Conservation (phyloP, 2,797 vertebrate genomes). For the Danio choprae region DNA sequence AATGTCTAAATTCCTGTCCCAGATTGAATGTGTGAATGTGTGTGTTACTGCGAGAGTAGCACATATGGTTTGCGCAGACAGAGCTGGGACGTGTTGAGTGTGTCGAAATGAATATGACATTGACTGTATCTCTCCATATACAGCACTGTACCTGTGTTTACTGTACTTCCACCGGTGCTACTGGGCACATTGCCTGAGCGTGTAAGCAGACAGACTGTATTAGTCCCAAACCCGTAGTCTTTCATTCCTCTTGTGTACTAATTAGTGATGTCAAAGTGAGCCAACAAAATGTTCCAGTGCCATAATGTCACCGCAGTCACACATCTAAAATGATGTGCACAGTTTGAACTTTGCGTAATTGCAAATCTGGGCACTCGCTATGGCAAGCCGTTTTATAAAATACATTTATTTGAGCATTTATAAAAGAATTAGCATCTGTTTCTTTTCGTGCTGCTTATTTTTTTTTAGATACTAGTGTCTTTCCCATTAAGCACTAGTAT, state of each 20-base stretch:
- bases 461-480: too few relatives aligned
- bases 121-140: slow-evolving; percentile 38
- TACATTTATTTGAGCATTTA: too few relatives aligned
- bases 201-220: slow-evolving; percentile 1
- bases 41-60: slow-evolving; percentile 3
- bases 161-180: slow-evolving; percentile 28
- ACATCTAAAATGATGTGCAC: neutral
- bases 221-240: neutral
- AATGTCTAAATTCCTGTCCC: neutral
- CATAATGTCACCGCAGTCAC: neutral
- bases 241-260: slow-evolving; percentile 39
- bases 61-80: neutral
- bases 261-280: slow-evolving; percentile 36
- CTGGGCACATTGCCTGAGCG: slow-evolving; percentile 34
- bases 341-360: slow-evolving; percentile 8
- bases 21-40: neutral
- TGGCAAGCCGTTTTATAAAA: too few relatives aligned
- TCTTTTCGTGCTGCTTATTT: too few relatives aligned
- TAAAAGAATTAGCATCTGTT: too few relatives aligned
- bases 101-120: slow-evolving; percentile 28
- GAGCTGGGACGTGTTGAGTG: slow-evolving; percentile 12
- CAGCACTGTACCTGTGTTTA: slow-evolving; percentile 14
- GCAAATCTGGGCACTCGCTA: neutral
- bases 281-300: slow-evolving; percentile 29
- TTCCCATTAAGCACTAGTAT: too few relatives aligned